A percentile compares a stretch with the other conserved stretches of the same genome.
phyloP scores from a whole-genome alignment of 30 jellyfish, hydroid and myxozoan genomes.

The Turritopsis dohrnii region DNA sequence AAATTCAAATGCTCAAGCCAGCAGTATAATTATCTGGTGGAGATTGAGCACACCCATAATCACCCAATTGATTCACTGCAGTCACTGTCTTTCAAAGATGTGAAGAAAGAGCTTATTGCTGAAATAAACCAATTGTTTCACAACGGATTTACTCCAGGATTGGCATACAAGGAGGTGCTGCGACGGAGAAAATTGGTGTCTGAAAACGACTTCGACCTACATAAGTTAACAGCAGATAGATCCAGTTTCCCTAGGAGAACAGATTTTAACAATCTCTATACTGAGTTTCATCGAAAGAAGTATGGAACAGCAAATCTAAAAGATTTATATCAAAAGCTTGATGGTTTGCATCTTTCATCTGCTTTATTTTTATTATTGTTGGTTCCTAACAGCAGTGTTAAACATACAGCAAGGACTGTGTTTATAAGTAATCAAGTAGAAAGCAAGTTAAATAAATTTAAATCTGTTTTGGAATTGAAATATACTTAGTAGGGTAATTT shows the following conservation, averaged over 20 bases:
- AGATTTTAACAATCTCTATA: constrained; percentile 16
- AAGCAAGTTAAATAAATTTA: too few species aligned
- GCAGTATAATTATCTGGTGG: constrained; percentile 14
- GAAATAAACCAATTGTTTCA: constrained; percentile 10
- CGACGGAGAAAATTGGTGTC: neutral
- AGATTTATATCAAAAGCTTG: neutral
- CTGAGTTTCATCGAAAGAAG: constrained; percentile 22
- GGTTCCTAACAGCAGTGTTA: too few species aligned
- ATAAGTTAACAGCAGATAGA: constrained; percentile 8
- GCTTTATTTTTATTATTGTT: too few species aligned
- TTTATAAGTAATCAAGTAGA: too few species aligned
- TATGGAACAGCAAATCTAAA: neutral
- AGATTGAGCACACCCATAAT: constrained; percentile 28
- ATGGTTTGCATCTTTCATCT: too few species aligned
- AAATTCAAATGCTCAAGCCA: neutral
- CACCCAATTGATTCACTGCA: constrained; percentile 16
- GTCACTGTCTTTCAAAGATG: constrained; percentile 22
- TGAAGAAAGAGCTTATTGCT: neutral
- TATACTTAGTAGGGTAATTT: too few species aligned
- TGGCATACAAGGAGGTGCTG: constrained; percentile 24
- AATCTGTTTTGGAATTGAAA: too few species aligned
- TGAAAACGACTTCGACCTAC: constrained; percentile 18
- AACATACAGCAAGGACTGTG: too few species aligned
- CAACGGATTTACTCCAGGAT: constrained; percentile 29
- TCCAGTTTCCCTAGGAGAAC: constrained; percentile 27